Conservation (phyloP, 2,797 vertebrate genomes). For the Potorous gilbertii region DNA sequence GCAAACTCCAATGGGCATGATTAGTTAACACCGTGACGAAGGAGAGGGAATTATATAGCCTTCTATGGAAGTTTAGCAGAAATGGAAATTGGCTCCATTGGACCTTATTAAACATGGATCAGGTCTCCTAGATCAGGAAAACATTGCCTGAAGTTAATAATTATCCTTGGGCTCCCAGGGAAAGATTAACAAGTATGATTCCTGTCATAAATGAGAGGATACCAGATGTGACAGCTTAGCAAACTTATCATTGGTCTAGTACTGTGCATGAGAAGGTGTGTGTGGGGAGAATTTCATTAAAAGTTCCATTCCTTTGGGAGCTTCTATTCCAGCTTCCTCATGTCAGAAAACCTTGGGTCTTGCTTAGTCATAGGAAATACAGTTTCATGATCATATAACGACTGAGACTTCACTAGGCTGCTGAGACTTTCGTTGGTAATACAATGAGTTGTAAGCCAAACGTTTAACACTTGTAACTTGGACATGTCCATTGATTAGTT, state of each 20-base stretch:
- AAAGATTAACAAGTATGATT: constrained; percentile 24
- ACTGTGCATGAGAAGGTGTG: background rate
- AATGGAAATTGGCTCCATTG: constrained; percentile 78
- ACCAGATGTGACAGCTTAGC: background rate
- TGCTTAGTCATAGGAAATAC: background rate
- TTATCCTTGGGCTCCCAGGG: constrained; percentile 27
- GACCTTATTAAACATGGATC: constrained; percentile 69
- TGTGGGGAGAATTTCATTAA: background rate
- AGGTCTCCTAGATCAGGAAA: constrained; percentile 54
- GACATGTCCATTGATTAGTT: background rate
- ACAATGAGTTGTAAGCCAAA: background rate
- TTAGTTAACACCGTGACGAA: constrained; percentile 8
- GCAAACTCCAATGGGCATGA: background rate
- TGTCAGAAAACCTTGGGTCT: background rate
- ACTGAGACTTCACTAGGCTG: background rate
- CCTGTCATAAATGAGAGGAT: constrained; percentile 40
- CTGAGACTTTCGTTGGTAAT: background rate
- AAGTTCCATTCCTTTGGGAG: background rate
- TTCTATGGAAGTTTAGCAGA: constrained; percentile 65
- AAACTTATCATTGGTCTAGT: background rate
- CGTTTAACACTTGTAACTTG: background rate
- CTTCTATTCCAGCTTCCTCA: background rate
- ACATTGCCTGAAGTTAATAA: constrained; percentile 66
- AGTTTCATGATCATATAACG: background rate
- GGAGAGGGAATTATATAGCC: constrained; percentile 70